Conservation (phyloP, 2,888 invertebrate species). For the Calephelis perditalis region DNA sequence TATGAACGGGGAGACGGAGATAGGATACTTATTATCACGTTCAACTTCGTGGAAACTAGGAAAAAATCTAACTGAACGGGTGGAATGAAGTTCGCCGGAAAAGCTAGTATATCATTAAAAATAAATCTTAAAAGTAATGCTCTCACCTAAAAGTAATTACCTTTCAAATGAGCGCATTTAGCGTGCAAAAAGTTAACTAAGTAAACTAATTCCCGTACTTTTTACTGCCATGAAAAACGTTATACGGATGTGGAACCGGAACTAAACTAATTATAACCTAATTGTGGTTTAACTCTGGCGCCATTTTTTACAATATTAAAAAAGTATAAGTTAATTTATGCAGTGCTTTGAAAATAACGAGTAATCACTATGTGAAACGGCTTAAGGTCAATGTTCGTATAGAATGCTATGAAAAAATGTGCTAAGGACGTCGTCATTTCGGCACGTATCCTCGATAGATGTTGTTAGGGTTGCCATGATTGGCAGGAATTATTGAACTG, state of each 20-base stretch:
- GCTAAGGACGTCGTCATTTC: constrained; percentile 59
- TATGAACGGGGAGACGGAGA: too few species aligned
- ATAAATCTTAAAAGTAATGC: too few species aligned
- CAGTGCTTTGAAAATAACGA: constrained; percentile 62
- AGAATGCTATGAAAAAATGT: constrained; percentile 70
- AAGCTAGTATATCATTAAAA: too few species aligned
- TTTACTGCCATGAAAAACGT: constrained; percentile 45
- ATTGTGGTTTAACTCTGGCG: neutral
- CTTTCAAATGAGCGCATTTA: constrained; percentile 13
- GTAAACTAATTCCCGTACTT: constrained; percentile 27
- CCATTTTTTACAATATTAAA: constrained; percentile 41
- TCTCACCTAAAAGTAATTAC: too few species aligned
- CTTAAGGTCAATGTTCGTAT: constrained; percentile 63
- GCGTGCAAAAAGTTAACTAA: neutral
- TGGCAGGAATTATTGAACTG: neutral
- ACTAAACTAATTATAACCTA: constrained; percentile 62
- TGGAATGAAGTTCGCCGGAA: too few species aligned
- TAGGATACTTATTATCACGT: too few species aligned
- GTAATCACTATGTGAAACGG: constrained; percentile 64
- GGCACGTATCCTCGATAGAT: constrained; percentile 47
- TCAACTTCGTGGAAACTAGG: too few species aligned
- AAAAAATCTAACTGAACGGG: too few species aligned
- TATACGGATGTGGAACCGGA: constrained; percentile 70
- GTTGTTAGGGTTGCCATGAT: neutral
- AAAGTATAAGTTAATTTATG: constrained; percentile 66